Evolutionary conservation across 2,888 invertebrate species (phyloP), one percentile per base, ranked within the genome.

Genomic region (Melinaea menophilus): DNA sequence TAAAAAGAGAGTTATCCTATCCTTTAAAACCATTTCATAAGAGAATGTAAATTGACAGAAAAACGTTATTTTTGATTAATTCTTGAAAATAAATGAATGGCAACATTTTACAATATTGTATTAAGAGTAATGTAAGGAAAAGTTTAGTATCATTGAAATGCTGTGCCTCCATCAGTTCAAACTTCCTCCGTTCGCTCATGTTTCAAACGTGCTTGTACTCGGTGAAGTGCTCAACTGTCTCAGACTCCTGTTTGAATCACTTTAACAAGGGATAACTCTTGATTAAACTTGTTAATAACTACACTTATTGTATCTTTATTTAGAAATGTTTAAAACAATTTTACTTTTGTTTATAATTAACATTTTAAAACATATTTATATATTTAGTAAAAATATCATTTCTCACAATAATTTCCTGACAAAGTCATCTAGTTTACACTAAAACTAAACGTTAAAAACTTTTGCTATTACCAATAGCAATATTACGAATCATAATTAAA

Each of bases 141-240:
- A 56, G 61, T 55, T 55, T 61, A 47, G 57, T 62, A 60, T 65
- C 59, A 68, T 71, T 71, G 64, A 65, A 61, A 69, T 69, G 59
- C 71, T 61, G 58, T 57, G 61, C 55, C 45, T 57, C 58, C 51
- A 62, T 51, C 59, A 68, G 65, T 61, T 65, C 59, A 64, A 63
- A 62, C 62, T 68, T 65, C 68, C 68, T 67, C 63, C 66, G 69
- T 68, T 69, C 63, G 61, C 62, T 70, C 69, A 67, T 73, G 72
- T 74, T 79, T 74, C 70, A 72, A 72, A 65, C 74, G 69, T 77
- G 74, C 75, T 73, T 71, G 69, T 72, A 72, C 70, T 76, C 73
- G 34, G 54, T 60, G 61, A 65, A 61, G 61, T 65, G 51, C 62
- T 67, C 54, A 47, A 48, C 51, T 51, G 31, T 51, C 31, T 51